Base-by-base conservation (phyloP, 2,113 vertebrate genomes). In the Prionailurus viverrinus region DNA sequence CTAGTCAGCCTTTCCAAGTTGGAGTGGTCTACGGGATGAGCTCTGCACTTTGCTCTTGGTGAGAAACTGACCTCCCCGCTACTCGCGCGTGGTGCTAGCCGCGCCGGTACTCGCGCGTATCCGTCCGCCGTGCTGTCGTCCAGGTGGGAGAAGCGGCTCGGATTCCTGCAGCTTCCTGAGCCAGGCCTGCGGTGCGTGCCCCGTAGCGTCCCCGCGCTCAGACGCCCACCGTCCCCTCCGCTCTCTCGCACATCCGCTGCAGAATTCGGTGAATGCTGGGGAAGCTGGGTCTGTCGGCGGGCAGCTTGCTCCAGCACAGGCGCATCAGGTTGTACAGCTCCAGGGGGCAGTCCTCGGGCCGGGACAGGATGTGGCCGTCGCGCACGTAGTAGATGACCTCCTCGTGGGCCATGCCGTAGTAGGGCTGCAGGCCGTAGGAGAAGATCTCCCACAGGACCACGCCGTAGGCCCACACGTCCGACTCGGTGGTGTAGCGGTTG, bases 401-500 rank as follows among this genome's bases (percentile, higher is more conserved):
- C 95, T 99, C 99, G 0, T 99, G 99, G 93, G 99, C 99, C 99
- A 99, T 99, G 0, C 99, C 99, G 0, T 99, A 99, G 98, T 99
- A 99, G 4, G 99, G 99, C 97, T 99, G 99, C 99, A 99, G 99
- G 88, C 99, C 99, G 0, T 99, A 99, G 53, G 99, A 99, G 98
- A 99, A 99, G 81, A 99, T 99, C 98, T 99, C 99, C 99, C 99
- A 99, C 15, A 99, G 98, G 91, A 99, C 99, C 98, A 99, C 99
- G 0, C 99, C 99, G 0, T 99, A 99, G 36, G 99, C 99, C 99
- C 99, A 99, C 85, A 99, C 99, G 0, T 99, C 99, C 0, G 99
- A 99, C 95, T 99, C 99, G 0, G 99, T 99, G 78, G 99, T 99
- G 97, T 99, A 99, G 61, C 99, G 99, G 95, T 99, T 99, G 91